Evolutionary conservation across 2,113 vertebrate genomes (phyloP), one percentile per base, ranked within the genome.

Genomic region (Leiothrix lutea): DNA sequence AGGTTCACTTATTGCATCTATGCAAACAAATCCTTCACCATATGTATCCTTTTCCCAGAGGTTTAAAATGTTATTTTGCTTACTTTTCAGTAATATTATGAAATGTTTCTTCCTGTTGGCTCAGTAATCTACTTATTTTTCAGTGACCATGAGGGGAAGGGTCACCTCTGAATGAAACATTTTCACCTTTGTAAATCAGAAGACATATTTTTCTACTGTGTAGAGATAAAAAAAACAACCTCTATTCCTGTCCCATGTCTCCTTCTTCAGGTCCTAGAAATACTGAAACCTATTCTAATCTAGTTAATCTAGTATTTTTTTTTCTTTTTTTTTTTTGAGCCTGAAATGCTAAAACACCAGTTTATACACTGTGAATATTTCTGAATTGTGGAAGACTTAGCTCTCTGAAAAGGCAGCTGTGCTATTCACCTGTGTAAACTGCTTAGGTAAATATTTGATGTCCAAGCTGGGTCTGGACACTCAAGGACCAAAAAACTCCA

Each of bases 171-270:
- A 82, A 75, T 9, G 25, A 42, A 65, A 25, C 7, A 36, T 64
- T 88, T 85, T 77, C 80, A 47, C 12, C 25, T 65, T 16, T 73
- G 38, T 94, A 80, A 78, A 79, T 75, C 35, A 57, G 61, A 82
- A 48, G 38, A 92, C 12, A 25, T 57, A 26, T 42, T 86, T 90
- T 94, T 94, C 81, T 96, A 90, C 85, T 80, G 25, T 88, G 71
- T 86, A 93, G 75, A 90, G 47, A 51, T 51, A 69, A 71, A 78
- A 72, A 72, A 54, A 88, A 67, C 42, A 95, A 25, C 11, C 5
- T 28, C 36, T 58, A 28, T 12, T 75, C 15, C 69, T 90, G 31
- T 65, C 29, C 29, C 36, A 13, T 28, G 3, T 47, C 17, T 38
- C 22, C 42, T 77, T 77, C 29, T 72, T 71, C 62, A 53, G 11